Evolutionary conservation across 2,888 invertebrate genomes (phyloP).

Genomic region (Andricus quercusramuli): DNA sequence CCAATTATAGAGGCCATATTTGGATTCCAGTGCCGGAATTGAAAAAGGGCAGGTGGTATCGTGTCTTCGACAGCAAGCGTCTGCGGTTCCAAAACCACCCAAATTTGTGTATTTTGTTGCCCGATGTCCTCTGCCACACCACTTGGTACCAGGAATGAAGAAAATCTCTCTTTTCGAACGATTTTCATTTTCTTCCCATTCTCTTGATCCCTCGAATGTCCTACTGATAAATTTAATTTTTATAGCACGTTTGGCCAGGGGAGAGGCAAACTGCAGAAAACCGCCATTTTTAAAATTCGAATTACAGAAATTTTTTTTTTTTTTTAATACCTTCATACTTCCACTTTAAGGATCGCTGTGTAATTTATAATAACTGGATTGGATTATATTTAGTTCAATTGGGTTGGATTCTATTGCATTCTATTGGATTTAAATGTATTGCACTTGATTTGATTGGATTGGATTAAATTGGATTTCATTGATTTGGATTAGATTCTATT

Average conservation of each 20-base stretch:
- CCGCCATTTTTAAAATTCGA: too few species aligned
- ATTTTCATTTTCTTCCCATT: slow-evolving; percentile 1
- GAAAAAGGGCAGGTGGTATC: slow-evolving; percentile 91
- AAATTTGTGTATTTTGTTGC: slow-evolving; percentile 90
- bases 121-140: slow-evolving; percentile 94
- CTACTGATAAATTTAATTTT: slow-evolving; percentile 16
- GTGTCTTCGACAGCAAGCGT: slow-evolving; percentile 91
- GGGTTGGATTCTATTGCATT: too few species aligned
- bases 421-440: too few species aligned
- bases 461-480: too few species aligned
- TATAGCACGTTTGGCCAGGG: background rate
- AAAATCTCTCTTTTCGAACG: slow-evolving; percentile 81
- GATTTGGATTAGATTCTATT: too few species aligned
- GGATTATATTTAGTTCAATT: too few species aligned
- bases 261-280: too few species aligned
- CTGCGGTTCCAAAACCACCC: slow-evolving; percentile 90
- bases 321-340: too few species aligned
- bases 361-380: too few species aligned
- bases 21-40: slow-evolving; percentile 90
- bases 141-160: slow-evolving; percentile 93
- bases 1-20: slow-evolving; percentile 93
- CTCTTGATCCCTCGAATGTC: background rate
- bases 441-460: too few species aligned
- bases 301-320: too few species aligned
- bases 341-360: too few species aligned